These are phyloP conservation scores for Clitarchus hookeri DNA, from an alignment of 2,888 invertebrate genomes.

Conservation along the genomic window DNA sequence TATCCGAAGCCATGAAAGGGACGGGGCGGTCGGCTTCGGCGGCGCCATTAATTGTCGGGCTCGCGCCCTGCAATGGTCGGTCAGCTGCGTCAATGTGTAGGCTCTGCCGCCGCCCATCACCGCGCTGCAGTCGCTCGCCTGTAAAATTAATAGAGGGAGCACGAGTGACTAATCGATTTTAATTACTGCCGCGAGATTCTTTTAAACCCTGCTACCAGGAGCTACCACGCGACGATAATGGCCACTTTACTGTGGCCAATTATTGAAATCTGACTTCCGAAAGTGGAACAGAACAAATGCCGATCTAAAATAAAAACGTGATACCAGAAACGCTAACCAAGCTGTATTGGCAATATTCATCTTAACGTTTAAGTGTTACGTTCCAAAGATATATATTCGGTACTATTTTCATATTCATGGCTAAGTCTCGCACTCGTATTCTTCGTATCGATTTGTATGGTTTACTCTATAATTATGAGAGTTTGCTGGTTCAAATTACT, in stretches of 20 bases:
- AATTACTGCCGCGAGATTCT: not conserved
- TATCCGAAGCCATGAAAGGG: not conserved
- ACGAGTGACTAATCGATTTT: not conserved
- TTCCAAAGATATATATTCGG: too few species aligned
- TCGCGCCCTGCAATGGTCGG: not conserved
- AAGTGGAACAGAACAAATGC: too few species aligned
- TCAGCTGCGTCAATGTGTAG: not conserved
- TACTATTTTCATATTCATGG: too few species aligned
- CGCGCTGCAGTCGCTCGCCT: not conserved
- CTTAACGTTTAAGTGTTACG: too few species aligned
- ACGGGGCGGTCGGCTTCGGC: not conserved
- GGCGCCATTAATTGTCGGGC: not conserved
- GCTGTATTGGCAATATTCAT: too few species aligned
- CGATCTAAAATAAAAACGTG: too few species aligned
- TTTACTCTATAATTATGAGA: too few species aligned
- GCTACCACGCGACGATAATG: not conserved
- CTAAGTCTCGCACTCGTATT: too few species aligned
- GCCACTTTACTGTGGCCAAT: not conserved
- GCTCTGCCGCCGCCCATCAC: not conserved
- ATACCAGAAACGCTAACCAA: too few species aligned
- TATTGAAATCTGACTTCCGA: too few species aligned
- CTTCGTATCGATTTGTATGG: too few species aligned
- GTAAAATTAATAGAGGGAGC: not conserved
- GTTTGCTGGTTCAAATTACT: too few species aligned
- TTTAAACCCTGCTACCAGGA: not conserved